phyloP scores from a whole-genome alignment of 2,113 vertebrate species.

The Crotalus tigris region DNA sequence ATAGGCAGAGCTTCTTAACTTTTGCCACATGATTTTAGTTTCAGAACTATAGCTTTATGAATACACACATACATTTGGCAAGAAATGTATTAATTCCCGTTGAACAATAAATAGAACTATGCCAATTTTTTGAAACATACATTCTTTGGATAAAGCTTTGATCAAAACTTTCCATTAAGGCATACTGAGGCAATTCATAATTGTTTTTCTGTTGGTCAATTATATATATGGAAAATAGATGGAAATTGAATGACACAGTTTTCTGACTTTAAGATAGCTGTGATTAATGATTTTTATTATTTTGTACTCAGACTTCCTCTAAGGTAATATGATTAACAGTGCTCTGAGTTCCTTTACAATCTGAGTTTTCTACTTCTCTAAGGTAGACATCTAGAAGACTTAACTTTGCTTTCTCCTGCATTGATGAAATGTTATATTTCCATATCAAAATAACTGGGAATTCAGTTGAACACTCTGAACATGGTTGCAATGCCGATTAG shows the following conservation, averaged over 20 bases:
- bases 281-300: background rate
- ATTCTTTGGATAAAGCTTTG: background rate
- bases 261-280: background rate
- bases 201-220: background rate
- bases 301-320: background rate
- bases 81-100: background rate
- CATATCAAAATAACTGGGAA: background rate
- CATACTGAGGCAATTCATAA: background rate
- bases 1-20: slow-evolving; percentile 30
- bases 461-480: background rate
- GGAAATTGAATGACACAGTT: background rate
- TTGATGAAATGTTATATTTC: background rate
- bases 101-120: background rate
- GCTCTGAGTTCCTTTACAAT: background rate
- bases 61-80: slow-evolving; percentile 21
- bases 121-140: background rate
- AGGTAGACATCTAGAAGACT: background rate
- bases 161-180: background rate
- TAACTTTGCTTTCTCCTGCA: background rate
- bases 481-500: background rate
- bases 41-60: slow-evolving; percentile 10
- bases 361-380: background rate
- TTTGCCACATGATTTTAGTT: slow-evolving; percentile 42
- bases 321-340: background rate
- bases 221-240: background rate